A percentile compares a stretch with the other conserved stretches of the same genome.
Conservation (phyloP, 2,797 vertebrate genomes). For the Benthosema pterotum region DNA sequence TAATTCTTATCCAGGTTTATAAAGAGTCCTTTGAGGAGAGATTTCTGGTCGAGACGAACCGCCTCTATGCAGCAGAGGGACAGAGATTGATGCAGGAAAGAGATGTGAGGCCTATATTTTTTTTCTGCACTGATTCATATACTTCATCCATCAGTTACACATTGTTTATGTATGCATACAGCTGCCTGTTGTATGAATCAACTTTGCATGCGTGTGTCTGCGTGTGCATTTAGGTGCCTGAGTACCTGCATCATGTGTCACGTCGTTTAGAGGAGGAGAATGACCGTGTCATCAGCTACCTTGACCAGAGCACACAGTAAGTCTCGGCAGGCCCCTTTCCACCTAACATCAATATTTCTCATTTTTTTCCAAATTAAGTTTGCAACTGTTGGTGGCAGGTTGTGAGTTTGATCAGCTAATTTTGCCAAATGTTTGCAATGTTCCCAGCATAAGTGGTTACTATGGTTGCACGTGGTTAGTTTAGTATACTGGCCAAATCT, state of each 20-base stretch:
- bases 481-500: no score
- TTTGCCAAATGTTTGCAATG: no score
- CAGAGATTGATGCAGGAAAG: conserved; percentile 98
- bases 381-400: no score
- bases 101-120: conserved; percentile 82
- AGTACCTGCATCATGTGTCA: conserved; percentile 98
- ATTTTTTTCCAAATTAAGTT: no score
- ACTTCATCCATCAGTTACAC: neutral
- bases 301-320: conserved; percentile 99
- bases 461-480: no score
- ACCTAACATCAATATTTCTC: no score
- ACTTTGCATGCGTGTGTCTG: conserved; percentile 22
- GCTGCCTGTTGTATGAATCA: neutral
- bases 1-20: conserved; percentile 85
- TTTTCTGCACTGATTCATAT: neutral
- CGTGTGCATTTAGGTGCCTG: conserved; percentile 87
- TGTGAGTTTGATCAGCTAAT: no score
- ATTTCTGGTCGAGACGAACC: conserved; percentile 96
- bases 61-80: conserved; percentile 94
- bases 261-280: conserved; percentile 98
- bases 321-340: neutral
- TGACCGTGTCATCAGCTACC: conserved; percentile 96
- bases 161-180: neutral
- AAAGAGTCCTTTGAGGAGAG: conserved; percentile 97
- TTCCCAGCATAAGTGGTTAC: no score